Conservation (phyloP, 2,888 invertebrate genomes). For the Alsophila aescularia region DNA sequence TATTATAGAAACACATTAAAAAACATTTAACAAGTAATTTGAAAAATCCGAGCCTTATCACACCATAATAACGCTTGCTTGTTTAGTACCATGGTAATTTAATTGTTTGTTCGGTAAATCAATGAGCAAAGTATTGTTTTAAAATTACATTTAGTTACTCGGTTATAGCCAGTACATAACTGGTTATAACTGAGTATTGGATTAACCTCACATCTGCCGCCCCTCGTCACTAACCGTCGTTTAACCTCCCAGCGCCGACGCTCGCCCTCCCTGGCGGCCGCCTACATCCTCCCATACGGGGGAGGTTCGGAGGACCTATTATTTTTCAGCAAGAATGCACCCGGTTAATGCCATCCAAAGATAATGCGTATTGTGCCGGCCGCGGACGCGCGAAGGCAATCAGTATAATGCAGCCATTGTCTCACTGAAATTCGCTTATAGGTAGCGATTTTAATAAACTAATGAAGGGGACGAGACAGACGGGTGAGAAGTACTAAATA, state of each 20-base stretch:
- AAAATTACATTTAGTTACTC: too few relatives aligned
- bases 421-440: constrained; percentile 26
- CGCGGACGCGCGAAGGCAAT: constrained; percentile 68
- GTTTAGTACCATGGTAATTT: too few relatives aligned
- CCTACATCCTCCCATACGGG: constrained; percentile 58
- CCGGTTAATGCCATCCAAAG: constrained; percentile 72
- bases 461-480: constrained; percentile 40
- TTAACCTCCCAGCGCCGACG: constrained; percentile 7
- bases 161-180: too few relatives aligned
- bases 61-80: too few relatives aligned
- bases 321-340: constrained; percentile 79
- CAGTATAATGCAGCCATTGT: constrained; percentile 67
- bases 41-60: too few relatives aligned
- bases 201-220: not conserved
- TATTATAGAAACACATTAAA: too few relatives aligned
- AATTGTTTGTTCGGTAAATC: too few relatives aligned
- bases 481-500: not conserved
- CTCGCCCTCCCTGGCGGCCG: constrained; percentile 49
- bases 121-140: too few relatives aligned
- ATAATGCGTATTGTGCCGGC: constrained; percentile 66
- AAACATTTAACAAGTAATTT: too few relatives aligned
- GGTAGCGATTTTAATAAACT: constrained; percentile 56
- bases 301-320: constrained; percentile 65
- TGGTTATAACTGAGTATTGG: not conserved
- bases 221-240: not conserved